Evolutionary conservation across 2,113 vertebrate species (phyloP).

Genomic region (Leucopsar rothschildi): DNA sequence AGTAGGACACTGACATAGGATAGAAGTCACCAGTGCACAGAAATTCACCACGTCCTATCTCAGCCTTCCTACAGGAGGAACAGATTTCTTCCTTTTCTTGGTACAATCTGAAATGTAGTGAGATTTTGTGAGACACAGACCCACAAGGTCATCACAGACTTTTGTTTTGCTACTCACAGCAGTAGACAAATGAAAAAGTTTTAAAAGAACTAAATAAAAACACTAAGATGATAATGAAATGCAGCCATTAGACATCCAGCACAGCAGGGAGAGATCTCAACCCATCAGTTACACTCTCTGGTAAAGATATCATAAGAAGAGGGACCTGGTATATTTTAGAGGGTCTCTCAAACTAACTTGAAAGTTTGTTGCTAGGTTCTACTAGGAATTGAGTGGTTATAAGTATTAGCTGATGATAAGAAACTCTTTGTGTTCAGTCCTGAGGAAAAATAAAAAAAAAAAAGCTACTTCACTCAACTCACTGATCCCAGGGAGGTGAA

Average conservation of each 20-base stretch:
- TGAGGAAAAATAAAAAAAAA: background rate
- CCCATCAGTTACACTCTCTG: background rate
- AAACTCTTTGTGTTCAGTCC: background rate
- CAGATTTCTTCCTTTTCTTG: background rate
- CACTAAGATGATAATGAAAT: background rate
- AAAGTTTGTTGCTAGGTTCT: background rate
- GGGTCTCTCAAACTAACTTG: background rate
- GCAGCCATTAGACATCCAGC: background rate
- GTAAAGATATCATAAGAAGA: background rate
- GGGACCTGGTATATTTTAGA: background rate
- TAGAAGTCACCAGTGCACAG: background rate
- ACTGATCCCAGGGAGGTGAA: background rate
- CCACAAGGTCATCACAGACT: background rate
- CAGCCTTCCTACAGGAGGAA: background rate
- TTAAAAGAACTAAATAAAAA: background rate
- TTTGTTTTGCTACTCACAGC: background rate
- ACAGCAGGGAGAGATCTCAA: background rate
- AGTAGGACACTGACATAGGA: background rate
- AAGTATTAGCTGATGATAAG: background rate
- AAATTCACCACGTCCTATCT: background rate
- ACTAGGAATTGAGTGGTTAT: background rate
- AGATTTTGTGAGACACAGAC: background rate
- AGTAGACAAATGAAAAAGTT: background rate
- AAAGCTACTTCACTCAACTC: background rate
- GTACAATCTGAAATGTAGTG: background rate